A percentile compares a stretch with the other conserved stretches of the same genome.
Conservation (phyloP, 2,888 invertebrate genomes). For the Neoscelio sp. region DNA sequence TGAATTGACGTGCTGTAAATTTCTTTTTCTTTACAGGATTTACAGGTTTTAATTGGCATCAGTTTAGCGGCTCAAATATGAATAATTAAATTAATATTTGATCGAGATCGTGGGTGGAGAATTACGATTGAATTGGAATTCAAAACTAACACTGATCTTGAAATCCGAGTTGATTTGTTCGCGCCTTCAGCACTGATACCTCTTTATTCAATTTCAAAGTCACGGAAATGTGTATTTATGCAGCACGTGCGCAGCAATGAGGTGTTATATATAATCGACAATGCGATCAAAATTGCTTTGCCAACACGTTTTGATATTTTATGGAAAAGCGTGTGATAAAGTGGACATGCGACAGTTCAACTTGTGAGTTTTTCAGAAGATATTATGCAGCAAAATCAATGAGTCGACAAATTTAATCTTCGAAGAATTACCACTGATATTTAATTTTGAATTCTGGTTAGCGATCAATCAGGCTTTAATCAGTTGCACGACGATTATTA, state of each 20-base stretch:
- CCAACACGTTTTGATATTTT: constrained; percentile 29
- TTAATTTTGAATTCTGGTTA: too few species aligned
- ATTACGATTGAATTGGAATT: constrained; percentile 34
- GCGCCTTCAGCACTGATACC: constrained; percentile 23
- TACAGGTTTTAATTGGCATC: too few species aligned
- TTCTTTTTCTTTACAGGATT: too few species aligned
- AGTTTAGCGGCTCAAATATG: too few species aligned
- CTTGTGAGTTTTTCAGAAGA: constrained; percentile 3
- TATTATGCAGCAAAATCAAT: too few species aligned
- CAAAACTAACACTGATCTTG: constrained; percentile 36
- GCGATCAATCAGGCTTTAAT: too few species aligned
- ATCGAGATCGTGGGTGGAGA: too few species aligned
- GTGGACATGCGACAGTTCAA: constrained; percentile 12
- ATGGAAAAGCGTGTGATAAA: constrained; percentile 23
- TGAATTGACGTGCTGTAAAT: too few species aligned
- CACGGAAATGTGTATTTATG: constrained; percentile 47
- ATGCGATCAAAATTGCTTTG: constrained; percentile 7
- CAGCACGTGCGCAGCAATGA: constrained; percentile 31
- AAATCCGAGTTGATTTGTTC: constrained; percentile 19
- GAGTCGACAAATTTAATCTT: too few species aligned
- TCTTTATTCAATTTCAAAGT: constrained; percentile 46
- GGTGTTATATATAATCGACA: constrained; percentile 33
- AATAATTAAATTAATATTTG: too few species aligned
- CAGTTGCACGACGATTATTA: too few species aligned
- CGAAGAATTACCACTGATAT: too few species aligned